Conservation (phyloP, 2,113 vertebrate species). For the Equus quagga region DNA sequence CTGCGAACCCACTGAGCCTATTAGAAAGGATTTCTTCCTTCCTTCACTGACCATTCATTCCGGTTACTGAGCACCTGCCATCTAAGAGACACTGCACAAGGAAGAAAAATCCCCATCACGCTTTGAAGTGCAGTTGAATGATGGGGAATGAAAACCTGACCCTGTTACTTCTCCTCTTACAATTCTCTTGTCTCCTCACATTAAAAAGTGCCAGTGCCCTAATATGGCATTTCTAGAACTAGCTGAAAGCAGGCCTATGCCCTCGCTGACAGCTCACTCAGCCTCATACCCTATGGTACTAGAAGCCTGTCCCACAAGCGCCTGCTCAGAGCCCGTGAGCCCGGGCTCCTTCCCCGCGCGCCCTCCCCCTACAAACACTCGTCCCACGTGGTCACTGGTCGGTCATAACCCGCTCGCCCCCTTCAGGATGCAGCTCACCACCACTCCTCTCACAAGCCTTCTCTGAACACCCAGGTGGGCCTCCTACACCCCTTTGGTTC, state of each 20-base stretch:
- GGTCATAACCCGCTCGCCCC: rapidly evolving
- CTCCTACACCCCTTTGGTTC: not conserved
- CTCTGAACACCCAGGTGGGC: not conserved
- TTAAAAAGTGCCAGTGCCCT: not conserved
- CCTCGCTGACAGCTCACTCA: not conserved
- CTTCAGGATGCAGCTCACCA: not conserved
- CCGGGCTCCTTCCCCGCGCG: too few relatives aligned
- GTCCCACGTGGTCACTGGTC: not conserved
- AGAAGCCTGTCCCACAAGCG: not conserved
- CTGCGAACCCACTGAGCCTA: not conserved
- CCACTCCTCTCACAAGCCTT: not conserved
- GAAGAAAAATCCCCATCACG: not conserved
- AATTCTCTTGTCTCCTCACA: not conserved
- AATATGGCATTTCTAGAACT: not conserved
- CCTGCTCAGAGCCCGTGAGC: not conserved
- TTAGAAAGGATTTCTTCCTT: not conserved
- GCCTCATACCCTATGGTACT: not conserved
- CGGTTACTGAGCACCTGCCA: not conserved
- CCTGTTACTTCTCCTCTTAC: not conserved
- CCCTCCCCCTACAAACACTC: not conserved
- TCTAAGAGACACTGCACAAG: rapidly evolving
- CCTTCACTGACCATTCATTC: not conserved
- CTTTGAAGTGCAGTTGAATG: not conserved
- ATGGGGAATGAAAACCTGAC: not conserved
- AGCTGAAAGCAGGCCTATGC: not conserved